Evolutionary conservation across 2,113 vertebrate species (phyloP).

Genomic region (Scortum barcoo): DNA sequence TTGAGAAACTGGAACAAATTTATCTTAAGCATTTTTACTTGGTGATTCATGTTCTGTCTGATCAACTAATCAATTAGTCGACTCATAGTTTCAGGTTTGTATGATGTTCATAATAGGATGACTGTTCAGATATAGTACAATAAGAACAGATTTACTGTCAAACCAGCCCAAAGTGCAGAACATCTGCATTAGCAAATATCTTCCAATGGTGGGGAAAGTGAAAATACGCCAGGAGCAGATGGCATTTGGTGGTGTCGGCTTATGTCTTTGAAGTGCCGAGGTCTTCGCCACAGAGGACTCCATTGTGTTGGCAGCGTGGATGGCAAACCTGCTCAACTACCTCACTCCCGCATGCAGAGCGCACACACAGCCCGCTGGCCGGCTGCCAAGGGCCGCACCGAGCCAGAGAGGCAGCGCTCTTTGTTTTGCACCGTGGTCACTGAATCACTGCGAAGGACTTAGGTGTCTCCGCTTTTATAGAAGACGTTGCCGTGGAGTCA

Average conservation of each 20-base stretch:
- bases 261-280: conserved; percentile 53
- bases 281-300: conserved; percentile 2
- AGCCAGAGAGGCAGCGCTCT: conserved; percentile 8
- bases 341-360: conserved; percentile 25
- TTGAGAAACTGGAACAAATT: neutral
- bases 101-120: neutral
- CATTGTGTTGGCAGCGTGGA: conserved; percentile 27
- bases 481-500: conserved; percentile 19
- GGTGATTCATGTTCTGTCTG: neutral
- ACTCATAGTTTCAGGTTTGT: neutral
- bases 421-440: conserved; percentile 38
- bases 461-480: conserved; percentile 28
- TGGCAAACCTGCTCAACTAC: conserved; percentile 52
- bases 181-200: conserved; percentile 21
- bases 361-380: conserved; percentile 24
- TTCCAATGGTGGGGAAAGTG: neutral
- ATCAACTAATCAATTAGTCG: neutral
- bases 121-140: accelerated
- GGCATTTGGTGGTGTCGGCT: conserved; percentile 15
- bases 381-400: conserved; percentile 21
- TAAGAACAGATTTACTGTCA: neutral
- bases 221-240: conserved; percentile 18
- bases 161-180: neutral
- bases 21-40: neutral
- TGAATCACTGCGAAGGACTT: conserved; percentile 48